Conservation (phyloP, 2,888 invertebrate genomes). For the Leucophora obtusa region DNA sequence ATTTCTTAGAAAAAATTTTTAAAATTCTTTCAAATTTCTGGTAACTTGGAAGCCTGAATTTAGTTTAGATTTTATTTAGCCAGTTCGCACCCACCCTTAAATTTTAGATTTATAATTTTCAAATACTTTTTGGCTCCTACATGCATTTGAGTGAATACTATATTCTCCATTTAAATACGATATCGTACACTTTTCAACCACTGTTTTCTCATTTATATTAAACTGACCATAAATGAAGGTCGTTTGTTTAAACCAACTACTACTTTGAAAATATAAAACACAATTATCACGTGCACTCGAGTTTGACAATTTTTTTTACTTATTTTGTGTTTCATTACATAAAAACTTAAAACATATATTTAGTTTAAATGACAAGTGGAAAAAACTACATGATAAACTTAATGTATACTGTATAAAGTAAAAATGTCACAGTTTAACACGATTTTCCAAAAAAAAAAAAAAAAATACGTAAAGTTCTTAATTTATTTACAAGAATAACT, state of each 20-base stretch:
- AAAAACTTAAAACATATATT: conserved; percentile 27
- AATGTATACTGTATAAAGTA: conserved; percentile 27
- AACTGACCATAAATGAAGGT: conserved; percentile 52
- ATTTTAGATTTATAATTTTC: no score
- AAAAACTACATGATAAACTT: neutral
- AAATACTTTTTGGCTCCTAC: no score
- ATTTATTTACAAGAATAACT: conserved; percentile 16
- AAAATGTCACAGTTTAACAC: conserved; percentile 49
- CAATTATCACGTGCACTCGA: conserved; percentile 64
- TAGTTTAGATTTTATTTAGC: no score
- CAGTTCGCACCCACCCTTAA: no score
- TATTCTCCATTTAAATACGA: no score
- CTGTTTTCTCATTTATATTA: conserved; percentile 17
- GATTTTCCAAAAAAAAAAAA: conserved; percentile 11
- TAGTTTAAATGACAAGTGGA: conserved; percentile 31
- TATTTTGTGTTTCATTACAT: conserved; percentile 25
- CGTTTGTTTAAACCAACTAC: conserved; percentile 41
- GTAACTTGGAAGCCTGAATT: no score
- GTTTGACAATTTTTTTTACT: conserved; percentile 44
- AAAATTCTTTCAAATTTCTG: no score
- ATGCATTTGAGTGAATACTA: no score
- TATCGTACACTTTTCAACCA: conserved; percentile 11
- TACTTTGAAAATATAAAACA: conserved; percentile 42
- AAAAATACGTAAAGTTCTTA: conserved; percentile 1
- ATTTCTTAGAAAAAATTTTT: no score